phyloP scores from a whole-genome alignment of 2,888 invertebrate species.

The Phorcus lineatus region DNA sequence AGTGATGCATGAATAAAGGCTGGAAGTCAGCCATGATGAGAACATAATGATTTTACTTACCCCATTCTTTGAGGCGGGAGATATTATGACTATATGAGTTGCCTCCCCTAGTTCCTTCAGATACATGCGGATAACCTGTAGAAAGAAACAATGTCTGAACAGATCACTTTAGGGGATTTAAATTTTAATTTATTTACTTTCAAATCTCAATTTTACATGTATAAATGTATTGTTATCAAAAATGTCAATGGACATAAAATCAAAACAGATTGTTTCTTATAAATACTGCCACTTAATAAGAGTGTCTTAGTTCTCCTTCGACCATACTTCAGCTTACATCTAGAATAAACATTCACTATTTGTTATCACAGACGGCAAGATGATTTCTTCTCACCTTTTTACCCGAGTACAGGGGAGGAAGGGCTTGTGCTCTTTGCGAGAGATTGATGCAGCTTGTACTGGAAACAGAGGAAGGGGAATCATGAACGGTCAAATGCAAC shows the following conservation, averaged over 20 bases:
- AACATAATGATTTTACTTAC: slow-evolving; percentile 39
- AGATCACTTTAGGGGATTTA: not conserved
- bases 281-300: no score
- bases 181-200: not conserved
- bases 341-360: no score
- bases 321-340: no score
- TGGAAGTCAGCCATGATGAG: no score
- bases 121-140: slow-evolving; percentile 55
- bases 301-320: no score
- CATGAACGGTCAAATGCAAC: not conserved
- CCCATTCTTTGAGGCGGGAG: slow-evolving; percentile 49
- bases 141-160: slow-evolving; percentile 13
- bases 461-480: slow-evolving; percentile 37
- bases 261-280: no score
- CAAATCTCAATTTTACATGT: no score
- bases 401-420: slow-evolving; percentile 60
- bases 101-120: slow-evolving; percentile 49
- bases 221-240: no score
- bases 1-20: no score
- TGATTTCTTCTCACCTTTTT: slow-evolving; percentile 54
- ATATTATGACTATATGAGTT: slow-evolving; percentile 59
- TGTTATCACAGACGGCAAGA: no score
- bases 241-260: no score
- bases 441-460: slow-evolving; percentile 58
- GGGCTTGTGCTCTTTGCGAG: slow-evolving; percentile 46